Conservation (phyloP, 2,888 invertebrate species). For the Molanna angustata region DNA sequence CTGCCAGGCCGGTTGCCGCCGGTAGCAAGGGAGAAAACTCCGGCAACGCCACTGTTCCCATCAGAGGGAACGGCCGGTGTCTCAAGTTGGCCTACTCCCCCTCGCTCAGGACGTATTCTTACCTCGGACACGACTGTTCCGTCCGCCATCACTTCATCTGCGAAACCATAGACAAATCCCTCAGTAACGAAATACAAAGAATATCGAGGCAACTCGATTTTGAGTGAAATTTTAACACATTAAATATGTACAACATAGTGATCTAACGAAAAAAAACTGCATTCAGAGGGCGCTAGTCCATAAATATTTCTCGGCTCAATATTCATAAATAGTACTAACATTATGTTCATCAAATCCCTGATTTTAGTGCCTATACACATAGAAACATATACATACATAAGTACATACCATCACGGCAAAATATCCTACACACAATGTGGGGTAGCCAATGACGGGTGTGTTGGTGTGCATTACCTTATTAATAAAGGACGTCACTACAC, state of each 20-base stretch:
- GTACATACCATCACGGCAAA: too few species aligned
- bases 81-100: conserved; percentile 66
- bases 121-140: conserved; percentile 73
- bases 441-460: too few species aligned
- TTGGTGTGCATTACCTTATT: too few species aligned
- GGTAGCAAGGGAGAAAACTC: conserved; percentile 39
- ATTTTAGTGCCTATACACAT: too few species aligned
- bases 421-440: too few species aligned
- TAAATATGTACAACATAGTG: too few species aligned
- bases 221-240: neutral
- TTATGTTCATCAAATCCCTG: neutral
- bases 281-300: too few species aligned
- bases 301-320: too few species aligned
- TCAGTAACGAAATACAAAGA: conserved; percentile 62
- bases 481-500: too few species aligned
- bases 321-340: neutral
- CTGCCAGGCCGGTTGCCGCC: conserved; percentile 67
- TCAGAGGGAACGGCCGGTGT: conserved; percentile 68
- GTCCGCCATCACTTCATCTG: conserved; percentile 68
- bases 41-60: conserved; percentile 37
- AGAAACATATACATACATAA: too few species aligned
- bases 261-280: too few species aligned
- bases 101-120: conserved; percentile 58
- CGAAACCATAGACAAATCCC: conserved; percentile 59
- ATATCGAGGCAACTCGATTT: conserved; percentile 43